Conservation (phyloP, 2,113 vertebrate species). For the Electrona antarctica region DNA sequence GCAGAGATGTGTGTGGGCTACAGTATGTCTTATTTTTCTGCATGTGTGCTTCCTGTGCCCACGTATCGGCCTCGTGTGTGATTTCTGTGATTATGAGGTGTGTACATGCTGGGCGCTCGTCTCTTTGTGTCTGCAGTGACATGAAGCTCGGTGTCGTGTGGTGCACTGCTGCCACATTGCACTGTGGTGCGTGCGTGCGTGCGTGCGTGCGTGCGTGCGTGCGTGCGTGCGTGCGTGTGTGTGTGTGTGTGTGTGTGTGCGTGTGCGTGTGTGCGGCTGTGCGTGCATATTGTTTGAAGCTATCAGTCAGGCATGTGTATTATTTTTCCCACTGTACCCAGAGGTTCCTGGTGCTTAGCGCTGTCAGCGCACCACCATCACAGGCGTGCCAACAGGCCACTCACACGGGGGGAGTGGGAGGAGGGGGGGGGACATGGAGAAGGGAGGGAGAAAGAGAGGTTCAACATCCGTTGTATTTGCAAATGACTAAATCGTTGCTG, state of each 20-base stretch:
- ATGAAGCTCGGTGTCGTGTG: too few relatives aligned
- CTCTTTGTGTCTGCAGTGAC: too few relatives aligned
- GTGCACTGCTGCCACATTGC: too few relatives aligned
- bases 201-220: conserved; percentile 4
- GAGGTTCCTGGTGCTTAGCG: conserved; percentile 48
- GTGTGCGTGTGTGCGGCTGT: conserved; percentile 31
- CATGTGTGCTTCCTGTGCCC: too few relatives aligned
- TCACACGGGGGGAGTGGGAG: conserved; percentile 40
- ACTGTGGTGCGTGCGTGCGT: neutral
- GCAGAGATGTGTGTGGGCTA: neutral
- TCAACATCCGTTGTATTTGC: too few relatives aligned
- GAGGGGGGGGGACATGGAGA: conserved; percentile 26
- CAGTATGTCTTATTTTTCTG: neutral
- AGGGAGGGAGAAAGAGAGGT: neutral
- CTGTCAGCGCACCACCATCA: conserved; percentile 28
- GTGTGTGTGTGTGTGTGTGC: conserved; percentile 9
- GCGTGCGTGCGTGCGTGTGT: conserved; percentile 20
- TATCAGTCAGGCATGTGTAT: conserved; percentile 60
- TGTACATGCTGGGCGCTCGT: too few relatives aligned
- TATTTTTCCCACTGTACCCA: conserved; percentile 53
- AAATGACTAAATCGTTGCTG: too few relatives aligned
- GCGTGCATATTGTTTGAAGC: conserved; percentile 36
- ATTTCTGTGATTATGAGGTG: too few relatives aligned
- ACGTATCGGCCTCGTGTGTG: too few relatives aligned
- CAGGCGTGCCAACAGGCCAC: conserved; percentile 30